A percentile compares a stretch with the other conserved stretches of the same genome.
phyloP scores from a whole-genome alignment of 1,140 invertebrate species.

The Teleogryllus occipitalis region DNA sequence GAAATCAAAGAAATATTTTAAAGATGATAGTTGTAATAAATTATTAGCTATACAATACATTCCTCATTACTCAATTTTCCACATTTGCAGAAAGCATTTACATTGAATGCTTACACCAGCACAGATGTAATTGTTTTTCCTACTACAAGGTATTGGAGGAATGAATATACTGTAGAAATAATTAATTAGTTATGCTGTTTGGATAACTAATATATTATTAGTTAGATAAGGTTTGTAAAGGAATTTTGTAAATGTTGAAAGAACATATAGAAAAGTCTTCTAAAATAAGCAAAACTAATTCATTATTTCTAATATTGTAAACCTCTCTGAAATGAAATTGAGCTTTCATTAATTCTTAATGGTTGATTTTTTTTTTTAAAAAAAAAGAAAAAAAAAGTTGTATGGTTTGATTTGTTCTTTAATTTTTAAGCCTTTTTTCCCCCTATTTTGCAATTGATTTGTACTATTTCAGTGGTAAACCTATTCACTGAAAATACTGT shows the following conservation, averaged over 20 bases:
- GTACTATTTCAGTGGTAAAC: background rate
- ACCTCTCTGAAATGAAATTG: background rate
- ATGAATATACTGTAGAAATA: background rate
- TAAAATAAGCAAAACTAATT: too few relatives aligned
- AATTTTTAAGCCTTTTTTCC: background rate
- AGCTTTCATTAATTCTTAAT: background rate
- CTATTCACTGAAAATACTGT: background rate
- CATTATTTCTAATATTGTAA: background rate
- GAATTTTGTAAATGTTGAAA: too few relatives aligned
- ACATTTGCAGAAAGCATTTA: background rate
- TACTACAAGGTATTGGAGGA: background rate
- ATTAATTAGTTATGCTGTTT: background rate
- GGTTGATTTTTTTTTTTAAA: background rate
- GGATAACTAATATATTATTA: background rate
- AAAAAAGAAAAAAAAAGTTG: too few relatives aligned
- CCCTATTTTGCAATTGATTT: background rate
- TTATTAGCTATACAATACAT: background rate
- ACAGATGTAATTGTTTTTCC: background rate
- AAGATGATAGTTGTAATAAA: background rate
- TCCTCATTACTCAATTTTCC: background rate
- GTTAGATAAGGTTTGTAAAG: background rate
- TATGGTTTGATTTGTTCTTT: background rate
- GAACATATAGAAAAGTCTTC: too few relatives aligned
- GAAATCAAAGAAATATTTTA: background rate
- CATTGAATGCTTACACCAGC: background rate